phyloP scores from a whole-genome alignment of 53 echinoderm and acorn worm genomes.

The Actinopyga echinites region DNA sequence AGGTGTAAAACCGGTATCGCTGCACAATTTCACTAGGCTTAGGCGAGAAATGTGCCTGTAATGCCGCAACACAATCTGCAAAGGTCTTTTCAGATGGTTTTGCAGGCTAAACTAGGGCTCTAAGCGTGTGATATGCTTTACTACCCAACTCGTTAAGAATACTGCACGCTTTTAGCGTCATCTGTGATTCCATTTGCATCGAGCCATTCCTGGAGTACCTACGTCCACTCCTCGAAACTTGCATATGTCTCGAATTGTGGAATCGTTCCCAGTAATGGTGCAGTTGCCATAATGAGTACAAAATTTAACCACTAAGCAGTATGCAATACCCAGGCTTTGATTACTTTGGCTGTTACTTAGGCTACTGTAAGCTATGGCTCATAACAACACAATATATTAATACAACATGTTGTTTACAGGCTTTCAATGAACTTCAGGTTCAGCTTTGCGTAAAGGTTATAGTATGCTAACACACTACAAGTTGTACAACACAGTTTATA shows the following conservation, averaged over 20 bases:
- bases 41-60: constrained; percentile 2
- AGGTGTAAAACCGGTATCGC: constrained; percentile 27
- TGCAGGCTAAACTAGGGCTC: no score
- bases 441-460: no score
- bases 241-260: not conserved
- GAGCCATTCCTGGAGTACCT: not conserved
- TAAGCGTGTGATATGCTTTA: not conserved
- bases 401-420: no score
- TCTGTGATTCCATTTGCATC: not conserved
- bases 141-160: not conserved
- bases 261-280: not conserved
- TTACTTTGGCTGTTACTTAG: no score
- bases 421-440: no score
- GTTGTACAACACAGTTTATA: no score
- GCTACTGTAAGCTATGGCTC: no score
- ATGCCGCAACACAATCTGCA: constrained; percentile 4
- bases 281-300: no score
- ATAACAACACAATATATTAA: no score
- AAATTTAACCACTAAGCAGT: no score
- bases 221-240: not conserved
- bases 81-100: constrained; percentile 20
- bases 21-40: constrained; percentile 39
- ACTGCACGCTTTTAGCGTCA: not conserved
- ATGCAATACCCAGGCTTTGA: no score
- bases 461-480: no score